Conservation (phyloP, 1,140 invertebrate genomes). For the Aphidius ervi region DNA sequence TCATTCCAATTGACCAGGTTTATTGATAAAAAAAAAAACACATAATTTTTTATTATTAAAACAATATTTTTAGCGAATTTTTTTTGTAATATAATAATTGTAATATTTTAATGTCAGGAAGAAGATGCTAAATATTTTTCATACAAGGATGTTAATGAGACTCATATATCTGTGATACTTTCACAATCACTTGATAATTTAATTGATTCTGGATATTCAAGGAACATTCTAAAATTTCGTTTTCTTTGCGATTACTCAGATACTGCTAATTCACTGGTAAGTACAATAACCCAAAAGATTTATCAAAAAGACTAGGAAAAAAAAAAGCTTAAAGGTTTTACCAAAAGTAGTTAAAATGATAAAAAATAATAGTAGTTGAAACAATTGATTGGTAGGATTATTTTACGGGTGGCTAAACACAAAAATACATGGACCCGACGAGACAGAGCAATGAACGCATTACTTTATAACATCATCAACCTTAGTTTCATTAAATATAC, state of each 20-base stretch:
- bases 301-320: not conserved
- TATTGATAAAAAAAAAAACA: not conserved
- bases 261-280: slow-evolving; percentile 47
- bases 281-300: slow-evolving; percentile 14
- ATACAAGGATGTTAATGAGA: slow-evolving; percentile 66
- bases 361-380: slow-evolving; percentile 13
- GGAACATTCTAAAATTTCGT: slow-evolving; percentile 80
- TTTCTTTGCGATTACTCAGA: slow-evolving; percentile 56
- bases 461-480: not conserved
- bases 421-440: slow-evolving; percentile 18
- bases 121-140: slow-evolving; percentile 70
- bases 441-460: slow-evolving; percentile 22
- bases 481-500: not conserved
- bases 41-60: not conserved
- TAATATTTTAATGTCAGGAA: slow-evolving; percentile 43
- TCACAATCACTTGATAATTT: slow-evolving; percentile 72
- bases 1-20: slow-evolving; percentile 69
- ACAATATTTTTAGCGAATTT: slow-evolving; percentile 3
- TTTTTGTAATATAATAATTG: not conserved
- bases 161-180: slow-evolving; percentile 68
- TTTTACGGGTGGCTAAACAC: slow-evolving; percentile 19
- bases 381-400: slow-evolving; percentile 3
- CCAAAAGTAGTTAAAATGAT: not conserved
- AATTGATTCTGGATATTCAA: slow-evolving; percentile 73
- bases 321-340: not conserved